phyloP scores from a whole-genome alignment of 2,888 invertebrate species.

The Pseudanteris insignis region DNA sequence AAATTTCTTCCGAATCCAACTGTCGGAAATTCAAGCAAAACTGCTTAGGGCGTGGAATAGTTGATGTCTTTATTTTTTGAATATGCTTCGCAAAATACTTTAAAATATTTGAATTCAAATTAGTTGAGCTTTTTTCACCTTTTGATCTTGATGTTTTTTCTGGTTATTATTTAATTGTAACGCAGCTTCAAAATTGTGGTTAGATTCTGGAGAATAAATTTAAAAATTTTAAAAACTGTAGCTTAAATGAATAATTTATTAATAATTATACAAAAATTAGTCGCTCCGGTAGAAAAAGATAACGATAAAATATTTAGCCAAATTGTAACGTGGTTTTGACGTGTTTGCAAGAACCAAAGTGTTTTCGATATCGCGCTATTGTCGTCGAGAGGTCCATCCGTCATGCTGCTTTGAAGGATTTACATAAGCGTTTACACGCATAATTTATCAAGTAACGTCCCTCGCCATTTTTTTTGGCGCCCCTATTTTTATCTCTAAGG shows the following conservation, averaged over 20 bases:
- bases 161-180: too few species aligned
- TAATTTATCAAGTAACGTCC: constrained; percentile 52
- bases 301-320: too few species aligned
- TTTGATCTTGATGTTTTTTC: too few species aligned
- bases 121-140: too few species aligned
- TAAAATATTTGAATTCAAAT: too few species aligned
- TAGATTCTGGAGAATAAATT: too few species aligned
- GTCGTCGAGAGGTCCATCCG: constrained; percentile 41
- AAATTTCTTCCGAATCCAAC: constrained; percentile 46
- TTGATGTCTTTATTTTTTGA: constrained; percentile 42
- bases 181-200: too few species aligned
- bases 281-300: too few species aligned
- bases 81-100: constrained; percentile 10
- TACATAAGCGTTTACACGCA: constrained; percentile 59
- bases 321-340: constrained; percentile 9
- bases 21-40: constrained; percentile 39
- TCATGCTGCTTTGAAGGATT: constrained; percentile 51
- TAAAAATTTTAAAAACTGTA: too few species aligned
- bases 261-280: too few species aligned
- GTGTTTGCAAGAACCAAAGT: constrained; percentile 23
- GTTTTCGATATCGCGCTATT: constrained; percentile 31
- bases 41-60: constrained; percentile 42
- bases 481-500: constrained; percentile 13
- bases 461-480: constrained; percentile 34
- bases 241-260: too few species aligned